These are phyloP conservation scores for Cossypha caffra DNA, from an alignment of 2,797 vertebrate genomes.

Conservation along the genomic window DNA sequence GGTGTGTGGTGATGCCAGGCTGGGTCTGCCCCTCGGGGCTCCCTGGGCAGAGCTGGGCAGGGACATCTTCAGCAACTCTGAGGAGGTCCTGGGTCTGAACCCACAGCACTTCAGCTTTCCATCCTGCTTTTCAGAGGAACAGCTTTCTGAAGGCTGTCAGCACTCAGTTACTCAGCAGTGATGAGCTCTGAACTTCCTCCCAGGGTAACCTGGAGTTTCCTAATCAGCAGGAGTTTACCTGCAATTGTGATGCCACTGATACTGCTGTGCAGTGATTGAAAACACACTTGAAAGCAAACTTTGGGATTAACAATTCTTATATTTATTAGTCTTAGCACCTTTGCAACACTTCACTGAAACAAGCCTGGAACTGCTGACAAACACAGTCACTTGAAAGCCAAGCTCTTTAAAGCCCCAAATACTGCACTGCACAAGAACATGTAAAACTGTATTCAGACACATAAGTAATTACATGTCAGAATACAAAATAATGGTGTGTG, in stretches of 20 bases:
- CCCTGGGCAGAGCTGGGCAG: no score
- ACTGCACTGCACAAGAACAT: not conserved
- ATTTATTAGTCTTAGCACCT: not conserved
- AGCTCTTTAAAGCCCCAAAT: not conserved
- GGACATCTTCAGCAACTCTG: not conserved
- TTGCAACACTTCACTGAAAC: not conserved
- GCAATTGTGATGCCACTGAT: not conserved
- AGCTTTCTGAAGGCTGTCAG: not conserved
- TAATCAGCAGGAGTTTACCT: not conserved
- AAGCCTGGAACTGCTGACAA: not conserved
- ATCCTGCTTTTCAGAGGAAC: not conserved
- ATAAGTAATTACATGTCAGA: not conserved
- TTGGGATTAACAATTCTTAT: not conserved
- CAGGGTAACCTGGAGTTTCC: not conserved
- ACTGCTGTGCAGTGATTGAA: not conserved
- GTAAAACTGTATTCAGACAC: not conserved
- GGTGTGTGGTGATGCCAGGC: not conserved
- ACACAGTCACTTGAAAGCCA: not conserved
- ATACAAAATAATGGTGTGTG: not conserved
- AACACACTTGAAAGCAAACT: not conserved
- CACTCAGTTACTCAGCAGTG: not conserved
- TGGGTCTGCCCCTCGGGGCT: fast-evolving
- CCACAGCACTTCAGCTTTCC: not conserved
- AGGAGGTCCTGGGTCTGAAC: not conserved
- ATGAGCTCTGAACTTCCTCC: not conserved